These are phyloP conservation scores for Shargacucullia verbasci DNA, from an alignment of 2,888 invertebrate genomes.

Conservation along the genomic window DNA sequence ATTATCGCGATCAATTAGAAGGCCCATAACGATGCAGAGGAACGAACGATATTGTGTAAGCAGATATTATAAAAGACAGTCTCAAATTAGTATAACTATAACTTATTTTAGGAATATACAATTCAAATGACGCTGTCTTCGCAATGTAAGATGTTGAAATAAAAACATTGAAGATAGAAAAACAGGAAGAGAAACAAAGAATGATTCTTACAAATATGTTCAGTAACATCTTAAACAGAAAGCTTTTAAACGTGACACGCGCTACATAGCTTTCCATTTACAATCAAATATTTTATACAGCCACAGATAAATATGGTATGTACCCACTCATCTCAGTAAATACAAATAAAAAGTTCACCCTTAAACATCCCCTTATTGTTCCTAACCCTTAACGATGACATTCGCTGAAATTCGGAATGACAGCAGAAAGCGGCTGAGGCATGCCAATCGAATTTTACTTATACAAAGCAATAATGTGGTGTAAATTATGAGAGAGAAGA, in stretches of 20 bases:
- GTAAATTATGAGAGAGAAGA: slow-evolving; percentile 31
- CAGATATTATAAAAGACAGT: too few relatives aligned
- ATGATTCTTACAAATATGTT: slow-evolving; percentile 8
- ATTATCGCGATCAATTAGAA: too few relatives aligned
- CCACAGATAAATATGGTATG: slow-evolving; percentile 7
- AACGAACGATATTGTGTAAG: too few relatives aligned
- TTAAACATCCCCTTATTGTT: slow-evolving; percentile 45
- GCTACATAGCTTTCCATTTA: slow-evolving; percentile 24
- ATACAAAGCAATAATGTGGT: slow-evolving; percentile 61
- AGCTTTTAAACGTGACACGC: slow-evolving; percentile 36
- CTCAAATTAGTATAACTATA: too few relatives aligned
- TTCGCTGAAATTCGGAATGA: slow-evolving; percentile 77
- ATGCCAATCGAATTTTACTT: slow-evolving; percentile 81
- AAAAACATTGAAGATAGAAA: slow-evolving; percentile 4
- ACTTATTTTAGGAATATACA: neutral
- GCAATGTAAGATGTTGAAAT: neutral
- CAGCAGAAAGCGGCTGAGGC: slow-evolving; percentile 74
- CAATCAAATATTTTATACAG: slow-evolving; percentile 17
- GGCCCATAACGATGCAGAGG: too few relatives aligned
- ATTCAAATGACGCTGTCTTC: neutral
- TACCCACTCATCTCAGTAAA: slow-evolving; percentile 45
- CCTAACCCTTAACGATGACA: slow-evolving; percentile 71
- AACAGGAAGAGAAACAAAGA: slow-evolving; percentile 6
- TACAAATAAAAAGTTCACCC: slow-evolving; percentile 49
- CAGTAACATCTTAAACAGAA: slow-evolving; percentile 21